Conservation (phyloP, 2,797 vertebrate genomes). For the Dallia pectoralis region DNA sequence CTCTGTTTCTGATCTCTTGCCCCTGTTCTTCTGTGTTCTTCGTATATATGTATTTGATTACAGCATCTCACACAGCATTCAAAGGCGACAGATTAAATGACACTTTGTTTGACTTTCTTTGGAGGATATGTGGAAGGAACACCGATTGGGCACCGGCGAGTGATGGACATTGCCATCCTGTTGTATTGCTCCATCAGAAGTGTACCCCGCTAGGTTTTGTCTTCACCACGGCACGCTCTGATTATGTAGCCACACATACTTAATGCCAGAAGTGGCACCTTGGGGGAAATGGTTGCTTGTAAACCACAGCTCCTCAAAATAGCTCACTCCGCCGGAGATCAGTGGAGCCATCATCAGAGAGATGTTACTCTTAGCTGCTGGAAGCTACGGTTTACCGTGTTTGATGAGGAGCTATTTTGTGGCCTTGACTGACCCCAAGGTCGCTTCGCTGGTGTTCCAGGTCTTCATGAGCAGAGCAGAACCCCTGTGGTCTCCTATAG, state of each 20-base stretch:
- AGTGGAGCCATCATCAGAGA: constrained; percentile 55
- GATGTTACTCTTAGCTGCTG: constrained; percentile 47
- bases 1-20: background rate
- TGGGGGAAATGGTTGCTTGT: constrained; percentile 20
- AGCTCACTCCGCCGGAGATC: constrained; percentile 37
- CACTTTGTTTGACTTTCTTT: background rate
- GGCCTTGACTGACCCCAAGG: constrained; percentile 53
- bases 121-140: background rate
- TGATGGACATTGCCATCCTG: background rate
- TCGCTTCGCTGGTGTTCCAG: constrained; percentile 20
- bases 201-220: background rate
- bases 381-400: constrained; percentile 52
- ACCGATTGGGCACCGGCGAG: background rate
- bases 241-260: constrained; percentile 18
- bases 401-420: constrained; percentile 50
- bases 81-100: background rate
- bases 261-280: constrained; percentile 49
- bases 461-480: constrained; percentile 11
- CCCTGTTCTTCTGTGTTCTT: background rate
- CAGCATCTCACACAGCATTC: background rate
- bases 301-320: constrained; percentile 42
- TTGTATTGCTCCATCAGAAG: background rate
- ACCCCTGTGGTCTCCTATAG: constrained; percentile 17
- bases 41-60: background rate
- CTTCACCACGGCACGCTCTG: background rate